Conservation (phyloP, 2,888 invertebrate species). For the Molanna angustata region DNA sequence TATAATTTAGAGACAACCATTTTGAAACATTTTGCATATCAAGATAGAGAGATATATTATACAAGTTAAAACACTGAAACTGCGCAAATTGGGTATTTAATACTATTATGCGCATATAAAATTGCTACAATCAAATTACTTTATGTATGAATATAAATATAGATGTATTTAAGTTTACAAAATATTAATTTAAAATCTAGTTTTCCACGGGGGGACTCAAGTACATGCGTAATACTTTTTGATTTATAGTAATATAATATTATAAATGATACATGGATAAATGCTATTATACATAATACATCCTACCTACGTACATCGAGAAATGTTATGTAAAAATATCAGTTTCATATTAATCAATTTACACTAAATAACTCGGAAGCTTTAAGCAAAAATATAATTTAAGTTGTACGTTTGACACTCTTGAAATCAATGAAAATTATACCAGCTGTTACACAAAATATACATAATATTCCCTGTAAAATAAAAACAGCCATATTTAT, state of each 20-base stretch:
- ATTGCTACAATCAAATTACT: constrained; percentile 32
- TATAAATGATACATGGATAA: constrained; percentile 29
- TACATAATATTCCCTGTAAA: too few relatives aligned
- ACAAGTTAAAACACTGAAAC: too few relatives aligned
- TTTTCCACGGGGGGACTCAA: constrained; percentile 33
- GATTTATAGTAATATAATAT: constrained; percentile 9
- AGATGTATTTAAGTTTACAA: constrained; percentile 32
- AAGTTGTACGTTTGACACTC: constrained; percentile 3
- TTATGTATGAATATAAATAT: constrained; percentile 34
- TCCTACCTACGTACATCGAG: constrained; percentile 32
- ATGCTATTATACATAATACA: constrained; percentile 3
- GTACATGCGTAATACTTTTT: constrained; percentile 22
- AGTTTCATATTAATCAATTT: constrained; percentile 35
- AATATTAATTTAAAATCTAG: constrained; percentile 35
- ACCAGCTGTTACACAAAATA: too few relatives aligned
- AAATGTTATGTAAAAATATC: constrained; percentile 33
- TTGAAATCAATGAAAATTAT: constrained; percentile 14
- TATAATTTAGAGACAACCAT: constrained; percentile 15
- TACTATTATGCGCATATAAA: constrained; percentile 26
- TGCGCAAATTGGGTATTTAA: constrained; percentile 21
- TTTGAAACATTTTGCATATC: constrained; percentile 4
- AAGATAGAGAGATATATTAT: too few relatives aligned
- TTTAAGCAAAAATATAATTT: constrained; percentile 21
- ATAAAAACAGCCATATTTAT: too few relatives aligned
- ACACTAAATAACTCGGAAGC: constrained; percentile 19